Base-by-base conservation (phyloP, 2,113 vertebrate genomes). In the Craseonycteris thonglongyai region DNA sequence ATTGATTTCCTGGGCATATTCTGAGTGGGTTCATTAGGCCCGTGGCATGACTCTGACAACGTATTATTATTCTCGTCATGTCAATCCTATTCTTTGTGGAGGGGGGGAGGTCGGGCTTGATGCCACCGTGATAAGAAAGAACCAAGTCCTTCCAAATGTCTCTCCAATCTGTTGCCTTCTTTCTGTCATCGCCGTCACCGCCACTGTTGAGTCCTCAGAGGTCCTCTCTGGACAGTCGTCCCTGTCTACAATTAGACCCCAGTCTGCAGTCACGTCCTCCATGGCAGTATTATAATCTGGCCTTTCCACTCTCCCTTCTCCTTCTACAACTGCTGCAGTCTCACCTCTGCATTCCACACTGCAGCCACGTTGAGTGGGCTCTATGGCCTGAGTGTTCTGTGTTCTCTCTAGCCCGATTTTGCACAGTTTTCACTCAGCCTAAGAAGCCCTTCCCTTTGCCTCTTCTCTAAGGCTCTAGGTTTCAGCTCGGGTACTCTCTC, bases 1-100 rank as follows among this genome's bases (percentile, higher is more conserved):
- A 96, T 74, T 83, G 89, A 49, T 95, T 95, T 96, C 84, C 80
- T 85, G 35, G 71, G 65, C 75, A 87, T 49, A 69, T 74, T n/a
- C 51, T 15, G n/a, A 68, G 11, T 59, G 65, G 59, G 86, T 91
- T 91, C 83, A 49, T 74, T 59, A 81, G 94, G 56, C 65, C 91
- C 45, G 24, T 54, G 79, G 54, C 87, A 42, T 26, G 74, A 6
- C 6, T 75, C 16, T 83, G 4, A 21, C 35, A 21, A 21, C 22
- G 9, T 63, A 56, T 63, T 80, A 49, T 42, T 74, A 35, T 91
- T 81, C 24, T 90, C 45, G 58, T 84, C 66, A 11, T 49, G 49
- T 21, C 84, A 78, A 16, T 85, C n/a, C 40, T 24, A 14, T 24
- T 12, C 22, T 65, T 58, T 58, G n/a, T n/a, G n/a, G 11, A 42